Conservation (phyloP, 2,113 vertebrate species). For the Oreochromis spilurus region DNA sequence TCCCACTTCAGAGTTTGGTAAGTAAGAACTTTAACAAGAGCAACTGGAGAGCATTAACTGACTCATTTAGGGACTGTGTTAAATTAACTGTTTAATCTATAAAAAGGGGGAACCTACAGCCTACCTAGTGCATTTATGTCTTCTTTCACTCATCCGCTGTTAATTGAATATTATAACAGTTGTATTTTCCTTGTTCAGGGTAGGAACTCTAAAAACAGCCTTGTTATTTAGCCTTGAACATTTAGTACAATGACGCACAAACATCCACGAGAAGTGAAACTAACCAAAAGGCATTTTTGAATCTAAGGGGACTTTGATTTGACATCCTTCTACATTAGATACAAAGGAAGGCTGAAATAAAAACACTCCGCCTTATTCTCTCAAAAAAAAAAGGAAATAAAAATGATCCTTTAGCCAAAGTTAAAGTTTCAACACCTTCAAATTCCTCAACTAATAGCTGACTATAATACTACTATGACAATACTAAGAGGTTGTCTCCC, state of each 20-base stretch:
- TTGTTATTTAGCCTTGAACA: neutral
- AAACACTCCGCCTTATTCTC: neutral
- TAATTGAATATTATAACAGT: neutral
- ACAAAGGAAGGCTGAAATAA: neutral
- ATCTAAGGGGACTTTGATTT: neutral
- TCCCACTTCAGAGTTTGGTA: conserved; percentile 18
- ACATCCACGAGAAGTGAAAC: neutral
- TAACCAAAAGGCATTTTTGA: neutral
- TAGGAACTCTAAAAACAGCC: neutral
- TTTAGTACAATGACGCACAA: neutral
- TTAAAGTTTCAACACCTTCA: neutral
- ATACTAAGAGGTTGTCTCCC: neutral
- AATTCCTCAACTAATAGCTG: neutral
- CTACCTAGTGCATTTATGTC: neutral
- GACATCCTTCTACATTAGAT: neutral
- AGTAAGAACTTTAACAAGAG: neutral
- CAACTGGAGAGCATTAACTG: neutral
- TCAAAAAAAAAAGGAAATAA: fast-evolving
- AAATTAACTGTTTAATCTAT: neutral
- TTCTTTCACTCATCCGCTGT: neutral
- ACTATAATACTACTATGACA: neutral
- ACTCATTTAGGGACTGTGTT: neutral
- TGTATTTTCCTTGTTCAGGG: neutral
- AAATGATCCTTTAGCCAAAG: neutral
- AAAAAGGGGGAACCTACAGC: neutral